A percentile compares a stretch with the other conserved stretches of the same genome.
These are phyloP conservation scores for Protobothrops flavoviridis DNA, from an alignment of 2,113 vertebrate species.

Conservation along the genomic window DNA sequence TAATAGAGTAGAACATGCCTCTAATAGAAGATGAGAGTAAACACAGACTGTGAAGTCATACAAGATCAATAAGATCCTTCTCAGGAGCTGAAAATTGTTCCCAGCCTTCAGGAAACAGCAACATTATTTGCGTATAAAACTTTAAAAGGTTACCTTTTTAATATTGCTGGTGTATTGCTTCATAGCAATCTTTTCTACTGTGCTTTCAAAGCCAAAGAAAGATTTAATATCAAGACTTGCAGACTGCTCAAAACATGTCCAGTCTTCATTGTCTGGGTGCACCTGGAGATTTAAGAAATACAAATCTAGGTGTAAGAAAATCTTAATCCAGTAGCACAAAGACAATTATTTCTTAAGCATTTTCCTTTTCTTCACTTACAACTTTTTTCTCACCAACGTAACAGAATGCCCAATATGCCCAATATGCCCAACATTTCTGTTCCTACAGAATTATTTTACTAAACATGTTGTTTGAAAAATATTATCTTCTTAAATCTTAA, in stretches of 20 bases:
- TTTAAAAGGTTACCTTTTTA: slow-evolving; percentile 82
- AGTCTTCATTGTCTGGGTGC: slow-evolving; percentile 94
- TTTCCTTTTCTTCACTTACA: background rate
- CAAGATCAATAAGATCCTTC: background rate
- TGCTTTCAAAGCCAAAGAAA: slow-evolving; percentile 97
- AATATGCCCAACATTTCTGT: background rate
- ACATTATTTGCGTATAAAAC: background rate
- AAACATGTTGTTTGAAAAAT: background rate
- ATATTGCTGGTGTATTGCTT: slow-evolving; percentile 95
- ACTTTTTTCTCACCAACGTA: background rate
- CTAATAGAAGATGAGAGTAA: background rate
- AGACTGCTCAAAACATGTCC: slow-evolving; percentile 96
- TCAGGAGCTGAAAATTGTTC: background rate
- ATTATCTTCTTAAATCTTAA: background rate
- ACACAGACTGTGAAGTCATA: background rate
- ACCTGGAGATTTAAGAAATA: slow-evolving; percentile 72
- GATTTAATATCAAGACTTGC: slow-evolving; percentile 97
- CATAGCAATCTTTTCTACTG: slow-evolving; percentile 95
- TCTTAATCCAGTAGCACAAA: background rate
- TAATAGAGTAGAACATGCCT: background rate
- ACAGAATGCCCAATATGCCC: background rate
- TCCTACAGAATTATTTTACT: background rate
- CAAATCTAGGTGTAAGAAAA: background rate
- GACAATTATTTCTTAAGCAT: background rate
- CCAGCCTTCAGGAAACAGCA: background rate